Percentiles rank a stretch among this genome's conserved stretches.
phyloP scores from a whole-genome alignment of 2,888 invertebrate genomes.

The Caenorhabditis macrosperma region DNA sequence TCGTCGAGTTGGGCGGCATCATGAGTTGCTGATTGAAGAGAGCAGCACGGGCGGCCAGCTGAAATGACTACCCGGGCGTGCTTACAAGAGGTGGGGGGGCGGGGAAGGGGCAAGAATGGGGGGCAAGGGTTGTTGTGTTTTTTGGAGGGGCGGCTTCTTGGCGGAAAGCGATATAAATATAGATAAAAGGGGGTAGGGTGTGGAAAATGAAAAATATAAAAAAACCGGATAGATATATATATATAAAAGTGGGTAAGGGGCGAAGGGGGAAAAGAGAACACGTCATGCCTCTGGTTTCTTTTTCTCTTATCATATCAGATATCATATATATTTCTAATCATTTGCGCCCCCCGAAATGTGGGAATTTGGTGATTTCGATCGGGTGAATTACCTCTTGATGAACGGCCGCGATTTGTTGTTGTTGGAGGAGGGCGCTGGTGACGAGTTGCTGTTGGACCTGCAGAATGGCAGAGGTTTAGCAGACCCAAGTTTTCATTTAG shows the following conservation, averaged over 20 bases:
- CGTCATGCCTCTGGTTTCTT: slow-evolving; percentile 1
- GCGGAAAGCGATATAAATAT: no score
- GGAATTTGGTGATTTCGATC: no score
- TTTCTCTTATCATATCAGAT: background rate
- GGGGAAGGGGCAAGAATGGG: background rate
- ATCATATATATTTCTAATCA: background rate
- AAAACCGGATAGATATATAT: no score
- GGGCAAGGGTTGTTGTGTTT: no score
- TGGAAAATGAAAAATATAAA: no score
- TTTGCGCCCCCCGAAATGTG: slow-evolving; percentile 11
- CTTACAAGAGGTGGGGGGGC: slow-evolving; percentile 14
- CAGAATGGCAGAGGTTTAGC: no score
- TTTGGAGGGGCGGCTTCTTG: no score
- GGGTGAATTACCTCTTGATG: slow-evolving; percentile 48
- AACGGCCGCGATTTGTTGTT: slow-evolving; percentile 40
- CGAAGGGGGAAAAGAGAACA: background rate
- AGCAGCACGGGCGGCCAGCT: slow-evolving; percentile 54
- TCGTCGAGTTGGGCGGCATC: slow-evolving; percentile 6
- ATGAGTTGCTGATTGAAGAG: slow-evolving; percentile 40
- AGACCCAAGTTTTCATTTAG: no score
- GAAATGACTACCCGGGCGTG: slow-evolving; percentile 51
- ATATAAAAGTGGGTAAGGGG: background rate
- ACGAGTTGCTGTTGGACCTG: slow-evolving; percentile 54
- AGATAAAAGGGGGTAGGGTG: no score
- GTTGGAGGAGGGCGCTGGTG: slow-evolving; percentile 39